Percentiles rank a stretch among this genome's conserved stretches.
These are phyloP conservation scores for Myotis planiceps DNA, from an alignment of 2,797 vertebrate genomes.

Conservation along the genomic window DNA sequence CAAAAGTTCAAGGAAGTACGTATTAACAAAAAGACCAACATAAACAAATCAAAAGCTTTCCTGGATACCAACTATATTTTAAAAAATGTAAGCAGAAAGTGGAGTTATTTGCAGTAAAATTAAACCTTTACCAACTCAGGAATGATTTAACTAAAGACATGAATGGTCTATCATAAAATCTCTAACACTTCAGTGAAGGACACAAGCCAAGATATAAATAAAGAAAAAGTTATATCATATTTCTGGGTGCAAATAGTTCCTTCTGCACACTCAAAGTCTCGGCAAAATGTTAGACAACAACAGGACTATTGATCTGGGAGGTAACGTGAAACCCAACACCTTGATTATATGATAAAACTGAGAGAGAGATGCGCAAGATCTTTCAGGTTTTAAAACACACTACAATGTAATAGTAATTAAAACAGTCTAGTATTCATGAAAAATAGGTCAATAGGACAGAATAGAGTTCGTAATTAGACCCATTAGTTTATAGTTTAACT, in stretches of 20 bases:
- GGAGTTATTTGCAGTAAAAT: not conserved
- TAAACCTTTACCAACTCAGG: not conserved
- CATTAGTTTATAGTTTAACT: not conserved
- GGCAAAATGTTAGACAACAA: not conserved
- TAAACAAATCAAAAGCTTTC: not conserved
- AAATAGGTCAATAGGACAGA: not conserved
- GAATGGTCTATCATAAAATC: not conserved
- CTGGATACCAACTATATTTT: not conserved
- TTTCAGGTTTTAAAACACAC: not conserved
- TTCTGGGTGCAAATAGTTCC: not conserved
- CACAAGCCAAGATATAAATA: not conserved
- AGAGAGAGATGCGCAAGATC: not conserved
- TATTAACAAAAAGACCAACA: not conserved
- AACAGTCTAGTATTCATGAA: not conserved
- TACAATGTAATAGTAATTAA: not conserved
- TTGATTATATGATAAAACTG: not conserved
- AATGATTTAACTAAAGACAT: not conserved
- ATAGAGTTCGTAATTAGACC: not conserved
- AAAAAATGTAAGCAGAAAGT: not conserved
- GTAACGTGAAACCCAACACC: not conserved
- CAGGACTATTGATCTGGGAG: not conserved
- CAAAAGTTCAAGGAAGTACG: not conserved
- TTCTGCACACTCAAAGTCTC: not conserved
- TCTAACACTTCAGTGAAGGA: not conserved
- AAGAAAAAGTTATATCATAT: not conserved